A percentile compares a stretch with the other conserved stretches of the same genome.
phyloP scores from a whole-genome alignment of 92 coral and sea anemone genomes.

The Epizoanthus scotinus region DNA sequence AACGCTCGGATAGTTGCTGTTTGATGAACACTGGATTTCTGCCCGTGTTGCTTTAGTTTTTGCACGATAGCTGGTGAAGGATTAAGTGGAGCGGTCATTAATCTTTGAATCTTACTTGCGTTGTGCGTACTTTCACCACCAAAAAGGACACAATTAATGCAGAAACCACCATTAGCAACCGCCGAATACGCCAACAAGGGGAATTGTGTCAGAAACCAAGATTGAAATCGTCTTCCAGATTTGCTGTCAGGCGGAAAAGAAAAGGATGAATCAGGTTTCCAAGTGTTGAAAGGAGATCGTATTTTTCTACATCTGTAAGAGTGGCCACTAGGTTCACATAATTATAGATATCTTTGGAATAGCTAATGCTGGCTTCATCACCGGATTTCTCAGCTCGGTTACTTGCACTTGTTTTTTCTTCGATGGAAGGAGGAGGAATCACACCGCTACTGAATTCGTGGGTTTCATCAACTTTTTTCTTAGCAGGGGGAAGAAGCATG shows the following conservation, averaged over 20 bases:
- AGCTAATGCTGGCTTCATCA: too few species aligned
- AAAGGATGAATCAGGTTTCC: slow-evolving; percentile 34
- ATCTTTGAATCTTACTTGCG: slow-evolving; percentile 48
- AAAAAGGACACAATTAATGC: slow-evolving; percentile 45
- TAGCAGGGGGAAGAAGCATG: too few species aligned
- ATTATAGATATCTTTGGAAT: slow-evolving; percentile 39
- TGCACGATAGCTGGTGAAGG: slow-evolving; percentile 26
- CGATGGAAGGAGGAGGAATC: too few species aligned
- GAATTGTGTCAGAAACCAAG: slow-evolving; percentile 27
- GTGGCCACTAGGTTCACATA: slow-evolving; percentile 33
- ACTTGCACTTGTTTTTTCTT: too few species aligned
- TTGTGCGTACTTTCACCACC: slow-evolving; percentile 42
- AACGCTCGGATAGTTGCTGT: slow-evolving; percentile 34
- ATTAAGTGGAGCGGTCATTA: slow-evolving; percentile 34
- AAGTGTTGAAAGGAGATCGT: slow-evolving; percentile 38
- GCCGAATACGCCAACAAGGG: slow-evolving; percentile 58
- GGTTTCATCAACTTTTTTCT: too few species aligned
- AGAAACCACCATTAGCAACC: slow-evolving; percentile 43
- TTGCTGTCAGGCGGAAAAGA: slow-evolving; percentile 37
- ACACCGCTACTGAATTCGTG: too few species aligned
- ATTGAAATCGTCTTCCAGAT: slow-evolving; percentile 45
- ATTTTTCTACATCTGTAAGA: slow-evolving; percentile 43
- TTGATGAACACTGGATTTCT: slow-evolving; percentile 43
- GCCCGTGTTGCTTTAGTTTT: slow-evolving; percentile 35
- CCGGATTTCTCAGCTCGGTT: too few species aligned